A percentile compares a stretch with the other conserved stretches of the same genome.
Evolutionary conservation across 2,113 vertebrate genomes (phyloP).

Genomic region (Tamias sibiricus): DNA sequence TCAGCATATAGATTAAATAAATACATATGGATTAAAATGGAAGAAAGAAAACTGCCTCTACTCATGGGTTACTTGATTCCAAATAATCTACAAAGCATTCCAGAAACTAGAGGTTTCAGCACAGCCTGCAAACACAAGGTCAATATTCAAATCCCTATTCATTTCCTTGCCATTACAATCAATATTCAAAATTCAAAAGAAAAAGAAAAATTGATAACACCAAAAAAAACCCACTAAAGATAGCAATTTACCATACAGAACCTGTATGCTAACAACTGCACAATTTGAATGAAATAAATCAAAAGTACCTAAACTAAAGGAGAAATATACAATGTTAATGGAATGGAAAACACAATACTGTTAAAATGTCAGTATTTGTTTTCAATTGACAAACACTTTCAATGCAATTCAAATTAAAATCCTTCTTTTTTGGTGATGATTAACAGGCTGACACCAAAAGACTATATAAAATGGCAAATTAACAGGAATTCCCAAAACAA

Average conservation of each 20-base stretch:
- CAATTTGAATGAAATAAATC: background rate
- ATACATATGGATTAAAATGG: background rate
- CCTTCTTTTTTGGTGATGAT: no score
- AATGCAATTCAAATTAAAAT: no score
- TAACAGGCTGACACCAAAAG: background rate
- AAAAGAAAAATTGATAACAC: background rate
- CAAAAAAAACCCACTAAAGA: background rate
- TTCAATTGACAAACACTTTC: background rate
- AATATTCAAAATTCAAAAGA: background rate
- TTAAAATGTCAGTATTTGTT: background rate
- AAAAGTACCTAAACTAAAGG: background rate
- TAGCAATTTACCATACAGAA: background rate
- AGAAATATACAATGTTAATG: background rate
- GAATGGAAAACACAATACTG: background rate
- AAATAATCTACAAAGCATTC: background rate
- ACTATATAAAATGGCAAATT: background rate
- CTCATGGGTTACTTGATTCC: background rate
- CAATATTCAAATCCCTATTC: background rate
- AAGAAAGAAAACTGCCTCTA: background rate
- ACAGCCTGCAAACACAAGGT: background rate
- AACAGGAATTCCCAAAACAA: background rate
- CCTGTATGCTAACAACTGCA: background rate
- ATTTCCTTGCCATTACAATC: background rate
- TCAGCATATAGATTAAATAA: background rate
- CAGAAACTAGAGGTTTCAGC: background rate